Evolutionary conservation across 1,140 invertebrate genomes (phyloP).

Genomic region (Drosophila persimilis): DNA sequence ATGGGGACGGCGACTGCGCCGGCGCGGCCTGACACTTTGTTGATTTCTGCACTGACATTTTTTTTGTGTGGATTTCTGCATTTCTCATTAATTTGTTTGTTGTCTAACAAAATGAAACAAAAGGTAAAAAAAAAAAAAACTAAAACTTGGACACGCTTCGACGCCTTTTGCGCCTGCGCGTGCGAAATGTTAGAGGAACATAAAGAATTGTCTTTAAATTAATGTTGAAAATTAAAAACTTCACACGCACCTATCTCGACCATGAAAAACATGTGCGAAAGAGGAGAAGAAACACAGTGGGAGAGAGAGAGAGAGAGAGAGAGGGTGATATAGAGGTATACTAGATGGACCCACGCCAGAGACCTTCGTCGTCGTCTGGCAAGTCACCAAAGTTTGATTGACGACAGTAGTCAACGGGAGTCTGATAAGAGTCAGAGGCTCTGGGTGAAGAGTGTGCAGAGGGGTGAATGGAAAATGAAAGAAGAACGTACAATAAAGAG

Average conservation of each 20-base stretch:
- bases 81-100: constrained; percentile 29
- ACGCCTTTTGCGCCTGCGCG: constrained; percentile 51
- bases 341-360: constrained; percentile 24
- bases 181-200: constrained; percentile 33
- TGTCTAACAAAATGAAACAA: background rate
- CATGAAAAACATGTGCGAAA: constrained; percentile 23
- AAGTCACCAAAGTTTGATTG: constrained; percentile 58
- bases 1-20: constrained; percentile 5
- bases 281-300: background rate
- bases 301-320: background rate
- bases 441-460: background rate
- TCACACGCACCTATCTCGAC: constrained; percentile 63
- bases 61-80: constrained; percentile 36
- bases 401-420: constrained; percentile 36
- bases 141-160: constrained; percentile 59
- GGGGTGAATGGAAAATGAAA: background rate
- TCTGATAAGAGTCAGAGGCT: constrained; percentile 54
- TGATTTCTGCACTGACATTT: constrained; percentile 59
- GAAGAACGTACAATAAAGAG: constrained; percentile 3
- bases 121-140: background rate
- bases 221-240: constrained; percentile 78
- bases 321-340: constrained; percentile 6
- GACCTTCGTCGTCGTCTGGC: no score
- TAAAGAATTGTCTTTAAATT: constrained; percentile 74
- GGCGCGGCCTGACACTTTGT: constrained; percentile 55